Percentiles rank a stretch among this genome's conserved stretches.
These are phyloP conservation scores for Protaetia brevitarsis DNA, from an alignment of 1,140 invertebrate genomes.

Conservation along the genomic window DNA sequence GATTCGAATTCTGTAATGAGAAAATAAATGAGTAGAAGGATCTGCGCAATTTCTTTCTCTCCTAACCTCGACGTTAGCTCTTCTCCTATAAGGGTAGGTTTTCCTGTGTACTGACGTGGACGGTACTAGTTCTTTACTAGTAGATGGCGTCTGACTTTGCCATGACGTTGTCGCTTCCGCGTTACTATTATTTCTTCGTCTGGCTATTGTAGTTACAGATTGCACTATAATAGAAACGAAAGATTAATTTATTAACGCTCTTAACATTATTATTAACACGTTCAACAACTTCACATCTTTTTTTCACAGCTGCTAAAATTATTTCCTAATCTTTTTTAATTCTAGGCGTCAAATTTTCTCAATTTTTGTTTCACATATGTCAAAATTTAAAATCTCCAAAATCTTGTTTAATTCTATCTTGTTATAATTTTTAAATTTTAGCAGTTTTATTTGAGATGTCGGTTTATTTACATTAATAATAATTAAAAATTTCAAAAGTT, in stretches of 20 bases:
- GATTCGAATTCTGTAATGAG: not conserved
- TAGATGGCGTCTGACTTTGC: conserved; percentile 34
- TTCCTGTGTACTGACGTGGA: conserved; percentile 49
- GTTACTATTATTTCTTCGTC: conserved; percentile 46
- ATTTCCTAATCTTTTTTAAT: no score
- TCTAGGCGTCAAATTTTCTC: no score
- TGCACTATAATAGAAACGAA: not conserved
- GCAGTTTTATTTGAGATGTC: no score
- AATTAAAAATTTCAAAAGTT: no score
- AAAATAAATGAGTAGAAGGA: not conserved
- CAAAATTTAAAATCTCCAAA: no score
- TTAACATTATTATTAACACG: no score
- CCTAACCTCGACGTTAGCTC: conserved; percentile 33
- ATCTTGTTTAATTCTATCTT: no score
- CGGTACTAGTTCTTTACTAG: conserved; percentile 52
- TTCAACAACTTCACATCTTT: no score
- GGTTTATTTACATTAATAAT: no score
- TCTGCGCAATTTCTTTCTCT: not conserved
- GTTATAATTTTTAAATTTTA: no score
- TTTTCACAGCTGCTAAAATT: no score
- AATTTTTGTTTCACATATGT: not conserved
- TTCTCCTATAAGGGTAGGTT: conserved; percentile 29
- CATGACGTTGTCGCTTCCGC: conserved; percentile 44
- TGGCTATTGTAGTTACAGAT: not conserved
- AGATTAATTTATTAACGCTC: not conserved